Evolutionary conservation across 2,888 invertebrate species (phyloP), one percentile per base, ranked within the genome.

Genomic region (Parnassius apollo): DNA sequence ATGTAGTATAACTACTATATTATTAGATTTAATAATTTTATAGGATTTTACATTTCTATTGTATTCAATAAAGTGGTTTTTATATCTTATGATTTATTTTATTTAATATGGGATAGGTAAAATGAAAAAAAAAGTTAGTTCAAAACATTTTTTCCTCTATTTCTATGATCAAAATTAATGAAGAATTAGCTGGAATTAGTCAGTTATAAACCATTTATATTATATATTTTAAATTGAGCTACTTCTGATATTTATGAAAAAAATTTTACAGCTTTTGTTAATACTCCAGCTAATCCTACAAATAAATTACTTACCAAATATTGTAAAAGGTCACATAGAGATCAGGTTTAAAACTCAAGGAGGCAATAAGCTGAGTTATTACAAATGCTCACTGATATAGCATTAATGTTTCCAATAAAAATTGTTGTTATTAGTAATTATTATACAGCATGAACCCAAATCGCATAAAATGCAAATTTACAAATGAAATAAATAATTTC

Each of bases 281-380:
- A 67, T 65, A 70, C 80, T 75, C 79, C 72, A 70, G 66, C 79
- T 82, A 89, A 89, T 83, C 80, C 81, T 84, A 76, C 82, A 80
- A 77, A 72, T 69, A 78, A 76, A 65, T 74, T 69, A 83, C 74
- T 74, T 69, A 83, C 74, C 69, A 72, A 71, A 76, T 79, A 85
- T 83, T 88, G 83, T 87, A 85, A 35, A 84, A 87, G 81, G 88
- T 86, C 74, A 88, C 86, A 85, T 80, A 86, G 77, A 88, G 90
- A 91, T 91, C 89, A 85, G 83, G 73, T 85, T 82, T 76, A 72
- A 82, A 84, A 84, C 73, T 78, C 68, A 69, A 55, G 75, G 78
- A 78, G 83, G 80, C 77, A 80, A 77, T 83, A 87, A 87, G 86
- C 86, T 87, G 82, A 71, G 66, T 64, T 65, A 45, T 60, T 62